Base-by-base conservation (phyloP, 92 coral and sea anemone species). In the Porites lobata region DNA sequence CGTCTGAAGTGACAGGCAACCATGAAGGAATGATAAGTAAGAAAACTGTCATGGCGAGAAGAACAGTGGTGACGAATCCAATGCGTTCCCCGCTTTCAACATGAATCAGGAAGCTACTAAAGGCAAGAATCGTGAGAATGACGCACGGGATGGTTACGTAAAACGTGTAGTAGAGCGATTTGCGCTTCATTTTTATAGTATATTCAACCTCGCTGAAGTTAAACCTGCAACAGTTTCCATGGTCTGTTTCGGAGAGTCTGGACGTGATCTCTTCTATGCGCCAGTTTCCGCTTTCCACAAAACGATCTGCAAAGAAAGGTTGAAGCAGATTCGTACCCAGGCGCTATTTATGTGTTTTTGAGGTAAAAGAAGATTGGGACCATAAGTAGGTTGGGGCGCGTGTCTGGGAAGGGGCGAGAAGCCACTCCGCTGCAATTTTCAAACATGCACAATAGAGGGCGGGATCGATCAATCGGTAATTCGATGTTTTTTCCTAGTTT, bases 81-180 rank as follows among this genome's bases (percentile, higher is more conserved):
- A 95, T 83, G 83, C 98, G 91, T 67, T 95, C 98, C 57, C 98
- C 98, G 72, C 96, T 93, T 76, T 95, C 93, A 53, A 94, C 85
- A 72, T 95, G 98, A 76, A 95, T 89, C 29, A 82, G 90, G 91
- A 95, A 95, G 65, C 96, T 90, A 19, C 83, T 38, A n/a, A 95
- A 84, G 3, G 98, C 81, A 43, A 95, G 59, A 64, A 85, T 2
- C 61, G 93, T 78, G 1, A 95, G 95, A 2, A 90, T 73, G 21
- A 79, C 54, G 54, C 94, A 90, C 4, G 98, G 98, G 18, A 81
- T 74, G 59, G 90, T 84, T 1, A 95, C 86, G 59, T 95, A 93
- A 80, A 93, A 91, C 70, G 91, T 43, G 62, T 85, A 89, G 82
- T 91, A 95, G 59, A 88, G 78, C 6, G 86, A 81, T 10, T 83